Evolutionary conservation across 2,888 invertebrate genomes (phyloP).

Genomic region (Idaea aversata): DNA sequence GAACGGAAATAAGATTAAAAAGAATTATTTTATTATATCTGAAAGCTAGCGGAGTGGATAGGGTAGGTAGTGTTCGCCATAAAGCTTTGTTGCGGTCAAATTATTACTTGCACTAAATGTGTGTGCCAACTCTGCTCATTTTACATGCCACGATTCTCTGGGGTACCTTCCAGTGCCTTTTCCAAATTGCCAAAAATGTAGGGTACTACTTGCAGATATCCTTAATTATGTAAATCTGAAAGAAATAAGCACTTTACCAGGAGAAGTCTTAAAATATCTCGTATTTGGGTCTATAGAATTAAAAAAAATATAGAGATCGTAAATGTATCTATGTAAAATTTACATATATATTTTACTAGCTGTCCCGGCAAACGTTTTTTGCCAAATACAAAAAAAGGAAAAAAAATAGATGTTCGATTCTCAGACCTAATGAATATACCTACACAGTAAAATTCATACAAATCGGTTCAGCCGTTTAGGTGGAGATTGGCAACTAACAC

Average conservation of each 20-base stretch:
- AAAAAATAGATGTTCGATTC: too few relatives aligned
- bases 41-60: not conserved
- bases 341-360: too few relatives aligned
- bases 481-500: too few relatives aligned
- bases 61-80: constrained; percentile 9
- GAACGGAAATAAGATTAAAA: not conserved
- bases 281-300: too few relatives aligned
- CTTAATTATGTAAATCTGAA: not conserved
- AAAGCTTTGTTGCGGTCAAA: constrained; percentile 22
- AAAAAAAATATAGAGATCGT: too few relatives aligned
- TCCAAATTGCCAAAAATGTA: not conserved
- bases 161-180: constrained; percentile 10
- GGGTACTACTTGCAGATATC: not conserved
- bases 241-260: not conserved
- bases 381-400: too few relatives aligned
- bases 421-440: too few relatives aligned
- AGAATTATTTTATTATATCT: not conserved
- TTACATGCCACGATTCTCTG: constrained; percentile 12
- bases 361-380: too few relatives aligned
- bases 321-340: too few relatives aligned
- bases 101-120: constrained; percentile 11
- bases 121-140: constrained; percentile 2
- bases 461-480: too few relatives aligned
- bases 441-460: too few relatives aligned
- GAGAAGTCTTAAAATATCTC: too few relatives aligned